These are phyloP conservation scores for Epizoanthus scotinus DNA, from an alignment of 92 coral and sea anemone species.

Conservation along the genomic window DNA sequence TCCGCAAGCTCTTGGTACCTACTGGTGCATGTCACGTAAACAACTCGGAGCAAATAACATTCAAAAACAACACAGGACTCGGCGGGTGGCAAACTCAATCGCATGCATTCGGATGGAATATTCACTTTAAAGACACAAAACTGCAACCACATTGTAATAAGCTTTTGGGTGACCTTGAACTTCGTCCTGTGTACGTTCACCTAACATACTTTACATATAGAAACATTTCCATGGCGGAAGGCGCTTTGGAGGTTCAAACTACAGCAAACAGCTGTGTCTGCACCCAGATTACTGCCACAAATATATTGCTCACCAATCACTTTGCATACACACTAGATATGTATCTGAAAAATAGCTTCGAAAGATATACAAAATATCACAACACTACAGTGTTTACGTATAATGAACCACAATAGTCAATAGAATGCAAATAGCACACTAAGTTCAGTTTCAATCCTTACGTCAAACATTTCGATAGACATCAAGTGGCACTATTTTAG, in stretches of 20 bases:
- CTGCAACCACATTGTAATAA: background rate
- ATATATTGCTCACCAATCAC: background rate
- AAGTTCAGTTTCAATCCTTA: too few relatives aligned
- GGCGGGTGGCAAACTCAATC: background rate
- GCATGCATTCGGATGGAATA: background rate
- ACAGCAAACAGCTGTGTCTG: background rate
- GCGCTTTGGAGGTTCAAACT: background rate
- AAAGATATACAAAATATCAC: too few relatives aligned
- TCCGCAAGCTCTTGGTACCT: background rate
- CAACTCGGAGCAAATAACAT: background rate
- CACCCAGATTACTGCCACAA: background rate
- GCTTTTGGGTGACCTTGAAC: slow-evolving; percentile 19
- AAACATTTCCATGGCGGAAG: background rate
- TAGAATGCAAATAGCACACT: too few relatives aligned
- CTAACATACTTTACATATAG: background rate
- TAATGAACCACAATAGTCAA: too few relatives aligned
- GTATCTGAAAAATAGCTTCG: too few relatives aligned
- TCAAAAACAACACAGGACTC: background rate
- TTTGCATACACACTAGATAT: background rate
- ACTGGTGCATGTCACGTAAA: slow-evolving; percentile 18
- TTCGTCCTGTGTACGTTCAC: background rate
- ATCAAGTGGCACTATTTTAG: too few relatives aligned
- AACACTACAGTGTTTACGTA: too few relatives aligned
- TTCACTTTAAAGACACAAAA: slow-evolving; percentile 11
- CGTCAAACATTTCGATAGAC: too few relatives aligned